Percentiles rank a stretch among this genome's conserved stretches.
phyloP scores from a whole-genome alignment of 2,113 vertebrate genomes.

The Clarias magur region DNA sequence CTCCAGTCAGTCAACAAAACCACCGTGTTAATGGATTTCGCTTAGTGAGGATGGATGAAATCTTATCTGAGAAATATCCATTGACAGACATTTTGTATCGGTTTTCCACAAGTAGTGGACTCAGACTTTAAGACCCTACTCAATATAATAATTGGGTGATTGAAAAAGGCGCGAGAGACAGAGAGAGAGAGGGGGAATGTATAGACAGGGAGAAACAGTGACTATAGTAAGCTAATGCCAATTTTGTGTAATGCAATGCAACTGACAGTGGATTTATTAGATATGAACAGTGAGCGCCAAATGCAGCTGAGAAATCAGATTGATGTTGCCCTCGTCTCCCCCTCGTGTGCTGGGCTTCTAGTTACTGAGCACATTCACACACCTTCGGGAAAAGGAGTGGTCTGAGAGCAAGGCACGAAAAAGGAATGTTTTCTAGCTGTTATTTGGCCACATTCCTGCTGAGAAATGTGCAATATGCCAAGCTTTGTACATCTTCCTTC shows the following conservation, averaged over 20 bases:
- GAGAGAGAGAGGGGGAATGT: conserved; percentile 22
- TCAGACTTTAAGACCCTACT: neutral
- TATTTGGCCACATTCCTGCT: neutral
- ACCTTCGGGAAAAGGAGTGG: conserved; percentile 6
- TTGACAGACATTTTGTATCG: neutral
- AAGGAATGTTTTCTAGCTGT: neutral
- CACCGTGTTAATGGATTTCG: neutral
- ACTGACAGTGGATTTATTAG: conserved; percentile 29
- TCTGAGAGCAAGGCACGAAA: neutral
- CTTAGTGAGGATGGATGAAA: neutral
- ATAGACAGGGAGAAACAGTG: neutral
- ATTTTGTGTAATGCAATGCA: conserved; percentile 30
- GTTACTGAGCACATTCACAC: neutral
- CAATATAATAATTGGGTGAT: neutral
- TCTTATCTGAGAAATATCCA: neutral
- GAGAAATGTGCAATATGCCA: neutral
- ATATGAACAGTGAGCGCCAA: neutral
- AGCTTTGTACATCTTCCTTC: neutral
- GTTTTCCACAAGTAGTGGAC: neutral
- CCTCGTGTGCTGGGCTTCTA: neutral
- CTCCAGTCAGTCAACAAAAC: neutral
- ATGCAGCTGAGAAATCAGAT: conserved; percentile 19
- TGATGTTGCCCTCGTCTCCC: neutral
- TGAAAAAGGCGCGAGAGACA: neutral
- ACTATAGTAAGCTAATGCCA: conserved; percentile 25